Evolutionary conservation across 1,140 invertebrate genomes (phyloP).

Genomic region (Dendroctonus ponderosae): DNA sequence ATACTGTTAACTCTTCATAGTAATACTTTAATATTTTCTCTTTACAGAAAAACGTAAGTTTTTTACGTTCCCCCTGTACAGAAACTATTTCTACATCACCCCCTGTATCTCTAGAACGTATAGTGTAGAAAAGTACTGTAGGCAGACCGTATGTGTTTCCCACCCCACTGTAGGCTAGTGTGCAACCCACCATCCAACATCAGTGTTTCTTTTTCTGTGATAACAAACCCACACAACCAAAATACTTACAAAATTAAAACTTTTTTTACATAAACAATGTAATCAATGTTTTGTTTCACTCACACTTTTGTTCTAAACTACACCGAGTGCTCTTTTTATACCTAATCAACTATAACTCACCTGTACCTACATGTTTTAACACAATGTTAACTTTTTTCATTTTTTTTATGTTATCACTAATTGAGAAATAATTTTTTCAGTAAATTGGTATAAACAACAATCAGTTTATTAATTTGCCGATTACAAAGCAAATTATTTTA

Average conservation of each 20-base stretch:
- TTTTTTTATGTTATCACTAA: no score
- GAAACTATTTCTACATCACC: slow-evolving; percentile 18
- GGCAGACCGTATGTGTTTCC: slow-evolving; percentile 34
- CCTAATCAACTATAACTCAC: slow-evolving; percentile 8
- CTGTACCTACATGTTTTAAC: slow-evolving; percentile 1
- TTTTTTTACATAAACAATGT: no score
- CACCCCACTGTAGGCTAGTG: slow-evolving; percentile 11
- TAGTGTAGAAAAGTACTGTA: slow-evolving; percentile 23
- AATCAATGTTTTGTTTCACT: no score
- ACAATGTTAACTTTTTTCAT: no score
- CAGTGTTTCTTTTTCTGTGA: slow-evolving; percentile 6
- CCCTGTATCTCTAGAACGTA: slow-evolving; percentile 9
- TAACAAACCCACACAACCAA: not conserved
- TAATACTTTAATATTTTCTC: slow-evolving; percentile 26
- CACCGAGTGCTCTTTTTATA: slow-evolving; percentile 13
- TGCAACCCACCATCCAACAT: slow-evolving; percentile 4
- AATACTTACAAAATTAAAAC: no score
- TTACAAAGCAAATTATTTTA: no score
- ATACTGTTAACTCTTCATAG: no score
- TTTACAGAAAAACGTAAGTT: slow-evolving; percentile 45
- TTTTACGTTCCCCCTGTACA: slow-evolving; percentile 29
- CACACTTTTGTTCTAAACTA: slow-evolving; percentile 16
- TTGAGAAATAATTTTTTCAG: no score
- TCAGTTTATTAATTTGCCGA: no score
- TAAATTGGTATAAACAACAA: no score